phyloP scores from a whole-genome alignment of 2,797 vertebrate genomes.

The Hypotaenidia okinawae region DNA sequence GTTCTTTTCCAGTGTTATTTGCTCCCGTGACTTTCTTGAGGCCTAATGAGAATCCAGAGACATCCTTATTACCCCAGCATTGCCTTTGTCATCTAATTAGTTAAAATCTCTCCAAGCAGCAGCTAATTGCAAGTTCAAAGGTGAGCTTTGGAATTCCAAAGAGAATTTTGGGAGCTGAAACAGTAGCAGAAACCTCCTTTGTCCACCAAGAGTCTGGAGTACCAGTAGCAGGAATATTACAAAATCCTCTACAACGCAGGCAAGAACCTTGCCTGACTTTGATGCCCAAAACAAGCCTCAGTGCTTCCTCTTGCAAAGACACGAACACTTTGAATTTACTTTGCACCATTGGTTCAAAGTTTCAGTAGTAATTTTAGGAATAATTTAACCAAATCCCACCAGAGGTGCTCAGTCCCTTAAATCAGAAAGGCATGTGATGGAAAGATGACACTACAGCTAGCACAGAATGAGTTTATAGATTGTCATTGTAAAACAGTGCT shows the following conservation, averaged over 20 bases:
- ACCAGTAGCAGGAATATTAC: neutral
- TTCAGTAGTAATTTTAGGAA: neutral
- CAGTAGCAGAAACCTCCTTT: neutral
- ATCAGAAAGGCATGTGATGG: neutral
- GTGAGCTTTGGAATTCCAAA: neutral
- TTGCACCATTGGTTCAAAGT: neutral
- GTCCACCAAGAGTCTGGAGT: neutral
- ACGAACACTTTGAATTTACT: neutral
- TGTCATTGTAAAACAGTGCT: neutral
- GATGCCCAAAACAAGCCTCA: neutral
- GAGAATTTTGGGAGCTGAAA: neutral
- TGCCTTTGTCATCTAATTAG: neutral
- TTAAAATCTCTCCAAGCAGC: neutral
- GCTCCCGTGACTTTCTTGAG: neutral
- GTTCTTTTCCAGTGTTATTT: neutral
- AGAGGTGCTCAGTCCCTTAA: neutral
- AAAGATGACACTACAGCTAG: neutral
- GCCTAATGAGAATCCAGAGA: neutral
- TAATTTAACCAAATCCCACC: neutral
- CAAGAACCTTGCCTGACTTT: neutral
- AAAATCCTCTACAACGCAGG: neutral
- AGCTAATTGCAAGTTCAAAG: slow-evolving; percentile 17
- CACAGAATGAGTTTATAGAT: neutral
- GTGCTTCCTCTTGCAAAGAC: neutral
- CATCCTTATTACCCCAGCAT: neutral